These are phyloP conservation scores for Agapornis canus DNA, from an alignment of 2,797 vertebrate species.

Conservation along the genomic window DNA sequence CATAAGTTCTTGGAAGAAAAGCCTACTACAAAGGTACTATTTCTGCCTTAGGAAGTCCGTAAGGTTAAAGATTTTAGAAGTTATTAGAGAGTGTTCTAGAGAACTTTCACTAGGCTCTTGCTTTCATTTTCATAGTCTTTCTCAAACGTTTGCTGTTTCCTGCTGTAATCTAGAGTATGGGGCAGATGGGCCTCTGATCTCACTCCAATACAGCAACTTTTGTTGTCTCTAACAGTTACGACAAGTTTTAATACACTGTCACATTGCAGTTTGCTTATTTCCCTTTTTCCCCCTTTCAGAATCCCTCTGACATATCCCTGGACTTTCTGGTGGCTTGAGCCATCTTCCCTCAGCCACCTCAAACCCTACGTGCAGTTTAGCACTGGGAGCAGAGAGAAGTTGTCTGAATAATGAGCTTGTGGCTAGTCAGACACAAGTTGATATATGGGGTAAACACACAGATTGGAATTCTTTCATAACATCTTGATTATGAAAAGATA, in stretches of 20 bases:
- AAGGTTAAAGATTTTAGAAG: background rate
- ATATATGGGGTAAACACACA: conserved; percentile 30
- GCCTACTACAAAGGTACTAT: background rate
- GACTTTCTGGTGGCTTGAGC: background rate
- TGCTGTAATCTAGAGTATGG: background rate
- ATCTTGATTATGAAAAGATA: conserved; percentile 56
- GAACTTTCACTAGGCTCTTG: background rate
- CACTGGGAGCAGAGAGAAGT: conserved; percentile 19
- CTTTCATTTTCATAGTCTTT: background rate
- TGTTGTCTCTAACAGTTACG: background rate
- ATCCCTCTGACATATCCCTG: background rate
- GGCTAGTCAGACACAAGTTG: conserved; percentile 38
- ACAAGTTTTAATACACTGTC: background rate
- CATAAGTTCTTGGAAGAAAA: background rate
- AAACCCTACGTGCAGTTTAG: conserved; percentile 42
- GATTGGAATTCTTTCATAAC: conserved; percentile 56
- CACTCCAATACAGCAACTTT: background rate
- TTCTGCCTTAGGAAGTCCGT: background rate
- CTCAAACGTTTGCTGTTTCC: background rate
- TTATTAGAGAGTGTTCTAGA: background rate
- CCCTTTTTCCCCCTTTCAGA: background rate
- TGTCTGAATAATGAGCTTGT: conserved; percentile 38
- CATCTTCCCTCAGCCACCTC: background rate
- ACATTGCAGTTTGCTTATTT: background rate
- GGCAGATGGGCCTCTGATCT: background rate